These are phyloP conservation scores for Ginglymostoma cirratum DNA, from an alignment of 2,113 vertebrate genomes.

Conservation along the genomic window DNA sequence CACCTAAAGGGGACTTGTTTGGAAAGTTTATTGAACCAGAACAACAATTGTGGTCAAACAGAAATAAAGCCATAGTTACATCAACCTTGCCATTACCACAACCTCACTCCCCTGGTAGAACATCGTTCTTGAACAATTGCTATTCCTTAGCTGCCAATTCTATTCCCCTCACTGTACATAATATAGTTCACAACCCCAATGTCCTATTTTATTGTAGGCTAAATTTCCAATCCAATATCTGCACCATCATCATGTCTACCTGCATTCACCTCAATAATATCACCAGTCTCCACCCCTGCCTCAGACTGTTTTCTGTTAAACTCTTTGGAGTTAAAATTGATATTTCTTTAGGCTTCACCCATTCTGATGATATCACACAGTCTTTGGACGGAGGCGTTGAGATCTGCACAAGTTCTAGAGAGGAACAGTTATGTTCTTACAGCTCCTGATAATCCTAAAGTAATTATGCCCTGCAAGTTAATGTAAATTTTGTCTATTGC, in stretches of 20 bases:
- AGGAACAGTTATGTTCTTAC: no score
- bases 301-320: neutral
- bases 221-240: neutral
- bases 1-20: neutral
- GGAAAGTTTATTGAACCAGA: neutral
- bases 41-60: neutral
- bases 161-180: neutral
- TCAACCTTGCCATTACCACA: neutral
- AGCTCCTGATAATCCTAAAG: no score
- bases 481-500: no score
- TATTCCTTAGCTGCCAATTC: neutral
- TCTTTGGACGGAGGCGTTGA: no score
- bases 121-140: neutral
- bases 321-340: no score
- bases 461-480: no score
- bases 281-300: neutral
- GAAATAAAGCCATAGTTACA: neutral
- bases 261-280: neutral
- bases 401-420: no score
- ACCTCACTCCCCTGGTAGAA: no score
- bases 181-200: neutral
- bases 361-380: no score
- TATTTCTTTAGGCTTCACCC: no score
- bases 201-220: neutral
- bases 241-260: neutral